Conservation (phyloP, 2,113 vertebrate species). For the Dromaius novaehollandiae region DNA sequence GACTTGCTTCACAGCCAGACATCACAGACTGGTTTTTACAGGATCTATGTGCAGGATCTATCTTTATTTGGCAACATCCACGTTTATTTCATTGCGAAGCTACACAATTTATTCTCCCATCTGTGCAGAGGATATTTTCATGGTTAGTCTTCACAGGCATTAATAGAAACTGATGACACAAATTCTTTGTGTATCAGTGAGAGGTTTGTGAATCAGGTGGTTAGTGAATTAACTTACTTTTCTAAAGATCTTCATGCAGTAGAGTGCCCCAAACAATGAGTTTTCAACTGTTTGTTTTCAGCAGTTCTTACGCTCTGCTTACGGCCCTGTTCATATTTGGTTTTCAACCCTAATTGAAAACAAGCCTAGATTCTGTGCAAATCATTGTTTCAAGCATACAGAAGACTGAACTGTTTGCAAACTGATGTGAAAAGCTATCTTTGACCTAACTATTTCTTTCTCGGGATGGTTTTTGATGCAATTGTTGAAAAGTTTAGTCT, state of each 20-base stretch:
- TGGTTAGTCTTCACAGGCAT: not conserved
- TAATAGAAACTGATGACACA: not conserved
- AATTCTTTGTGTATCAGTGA: not conserved
- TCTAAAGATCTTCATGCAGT: not conserved
- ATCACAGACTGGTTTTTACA: slow-evolving; percentile 29
- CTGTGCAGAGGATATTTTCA: slow-evolving; percentile 24
- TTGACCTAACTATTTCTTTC: not conserved
- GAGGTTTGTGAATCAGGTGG: not conserved
- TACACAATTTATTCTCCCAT: slow-evolving; percentile 9
- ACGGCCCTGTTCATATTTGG: not conserved
- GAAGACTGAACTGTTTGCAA: not conserved
- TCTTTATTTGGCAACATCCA: slow-evolving; percentile 33
- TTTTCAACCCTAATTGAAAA: not conserved
- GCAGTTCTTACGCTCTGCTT: not conserved
- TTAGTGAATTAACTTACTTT: not conserved
- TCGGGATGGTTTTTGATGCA: not conserved
- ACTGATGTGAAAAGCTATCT: not conserved
- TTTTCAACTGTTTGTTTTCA: not conserved
- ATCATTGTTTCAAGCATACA: not conserved
- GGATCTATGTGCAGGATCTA: slow-evolving; percentile 6
- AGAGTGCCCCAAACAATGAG: not conserved
- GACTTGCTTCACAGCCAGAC: slow-evolving; percentile 30
- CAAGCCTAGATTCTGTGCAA: not conserved
- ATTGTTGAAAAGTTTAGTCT: not conserved
- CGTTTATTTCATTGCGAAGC: slow-evolving; percentile 12